These are phyloP conservation scores for Quadroppia sp. DNA, from an alignment of 2,888 invertebrate genomes.

Conservation along the genomic window DNA sequence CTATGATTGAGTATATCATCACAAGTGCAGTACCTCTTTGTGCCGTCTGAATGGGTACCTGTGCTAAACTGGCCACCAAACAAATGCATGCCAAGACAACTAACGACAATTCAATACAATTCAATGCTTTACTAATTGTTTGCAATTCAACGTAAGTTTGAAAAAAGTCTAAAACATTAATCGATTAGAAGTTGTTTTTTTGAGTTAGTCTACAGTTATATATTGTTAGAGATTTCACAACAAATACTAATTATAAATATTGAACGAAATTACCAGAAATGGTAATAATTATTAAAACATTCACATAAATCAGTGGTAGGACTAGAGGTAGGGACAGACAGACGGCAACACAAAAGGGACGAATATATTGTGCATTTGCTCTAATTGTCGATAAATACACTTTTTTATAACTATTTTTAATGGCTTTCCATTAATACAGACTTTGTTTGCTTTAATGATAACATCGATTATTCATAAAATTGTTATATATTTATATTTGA, in stretches of 20 bases:
- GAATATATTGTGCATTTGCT: conserved; percentile 16
- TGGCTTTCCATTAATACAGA: background rate
- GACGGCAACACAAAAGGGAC: conserved; percentile 24
- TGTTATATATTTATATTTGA: background rate
- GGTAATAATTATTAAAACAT: background rate
- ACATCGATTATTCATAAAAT: conserved; percentile 27
- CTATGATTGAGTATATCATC: conserved; percentile 69
- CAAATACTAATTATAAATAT: too few species aligned
- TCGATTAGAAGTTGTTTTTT: background rate
- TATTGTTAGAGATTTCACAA: too few species aligned
- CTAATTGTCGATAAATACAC: background rate
- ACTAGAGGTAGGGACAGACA: background rate
- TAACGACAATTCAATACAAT: too few species aligned
- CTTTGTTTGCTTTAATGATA: conserved; percentile 20
- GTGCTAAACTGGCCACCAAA: conserved; percentile 98
- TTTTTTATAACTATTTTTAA: conserved; percentile 5
- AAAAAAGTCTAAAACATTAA: background rate
- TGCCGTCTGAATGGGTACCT: conserved; percentile 75
- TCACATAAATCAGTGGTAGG: conserved; percentile 22
- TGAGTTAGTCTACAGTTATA: too few species aligned
- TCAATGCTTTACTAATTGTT: too few species aligned
- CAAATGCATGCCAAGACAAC: conserved; percentile 99
- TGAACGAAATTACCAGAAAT: background rate
- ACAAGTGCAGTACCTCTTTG: conserved; percentile 68
- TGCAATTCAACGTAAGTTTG: conserved; percentile 58